Conservation (phyloP, 2,797 vertebrate genomes). For the Lutjanus campechanus region DNA sequence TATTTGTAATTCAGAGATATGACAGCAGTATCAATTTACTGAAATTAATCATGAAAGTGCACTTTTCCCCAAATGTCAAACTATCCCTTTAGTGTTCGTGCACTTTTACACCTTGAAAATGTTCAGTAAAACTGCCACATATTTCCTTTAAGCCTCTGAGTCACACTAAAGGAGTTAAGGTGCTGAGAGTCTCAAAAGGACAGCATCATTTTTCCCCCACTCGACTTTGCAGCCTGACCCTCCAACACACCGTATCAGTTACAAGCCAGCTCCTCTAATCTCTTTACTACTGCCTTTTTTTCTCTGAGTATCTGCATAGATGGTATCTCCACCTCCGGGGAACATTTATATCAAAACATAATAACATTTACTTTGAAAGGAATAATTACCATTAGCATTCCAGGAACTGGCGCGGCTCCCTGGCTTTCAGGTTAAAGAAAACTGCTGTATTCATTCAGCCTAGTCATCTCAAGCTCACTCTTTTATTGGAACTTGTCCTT, state of each 20-base stretch:
- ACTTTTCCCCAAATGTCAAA: neutral
- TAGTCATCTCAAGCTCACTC: conserved; percentile 3
- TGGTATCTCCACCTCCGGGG: conserved; percentile 31
- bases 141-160: neutral
- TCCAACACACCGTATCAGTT: conserved; percentile 12
- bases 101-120: neutral
- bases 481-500: conserved; percentile 26
- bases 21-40: neutral
- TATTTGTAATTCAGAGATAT: neutral
- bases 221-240: neutral
- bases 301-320: conserved; percentile 39
- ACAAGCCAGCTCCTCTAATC: conserved; percentile 16
- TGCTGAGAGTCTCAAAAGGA: conserved; percentile 7
- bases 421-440: conserved; percentile 33
- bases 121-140: neutral
- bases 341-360: conserved; percentile 55
- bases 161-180: conserved; percentile 11
- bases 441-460: conserved; percentile 20
- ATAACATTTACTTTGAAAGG: conserved; percentile 57
- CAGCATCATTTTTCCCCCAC: neutral
- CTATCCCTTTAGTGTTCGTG: neutral
- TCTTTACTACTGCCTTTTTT: conserved; percentile 4
- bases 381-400: conserved; percentile 48
- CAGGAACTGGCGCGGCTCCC: conserved; percentile 17
- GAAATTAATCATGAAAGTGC: too few species aligned